These are phyloP conservation scores for Zaprionus obscuricornis DNA, from an alignment of 2,888 invertebrate genomes.

Conservation along the genomic window DNA sequence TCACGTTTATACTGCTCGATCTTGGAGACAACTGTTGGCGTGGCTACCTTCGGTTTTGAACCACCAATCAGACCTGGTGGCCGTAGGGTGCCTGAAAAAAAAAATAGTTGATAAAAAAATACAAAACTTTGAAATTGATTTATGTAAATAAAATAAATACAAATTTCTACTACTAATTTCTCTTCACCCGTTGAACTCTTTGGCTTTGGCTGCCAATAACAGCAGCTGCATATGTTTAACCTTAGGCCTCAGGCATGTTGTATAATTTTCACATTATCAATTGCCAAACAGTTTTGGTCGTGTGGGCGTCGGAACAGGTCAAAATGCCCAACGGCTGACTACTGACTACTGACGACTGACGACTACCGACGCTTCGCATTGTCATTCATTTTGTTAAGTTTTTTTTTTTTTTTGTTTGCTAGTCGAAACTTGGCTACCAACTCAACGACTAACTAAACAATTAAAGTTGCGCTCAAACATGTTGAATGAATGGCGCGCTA, in stretches of 20 bases:
- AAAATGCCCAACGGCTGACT: constrained; percentile 57
- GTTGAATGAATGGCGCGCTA: constrained; percentile 62
- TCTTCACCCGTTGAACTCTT: constrained; percentile 8
- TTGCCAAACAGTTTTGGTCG: constrained; percentile 27
- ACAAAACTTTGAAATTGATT: constrained; percentile 13
- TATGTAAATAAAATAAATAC: constrained; percentile 6
- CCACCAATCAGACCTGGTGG: constrained; percentile 97
- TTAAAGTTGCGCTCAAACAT: constrained; percentile 60
- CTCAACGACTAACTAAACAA: constrained; percentile 61
- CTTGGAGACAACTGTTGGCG: constrained; percentile 98
- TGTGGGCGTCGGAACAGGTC: constrained; percentile 63
- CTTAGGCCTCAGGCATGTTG: constrained; percentile 32
- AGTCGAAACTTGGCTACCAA: constrained; percentile 32
- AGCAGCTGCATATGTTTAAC: constrained; percentile 29
- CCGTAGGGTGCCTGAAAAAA: constrained; percentile 89
- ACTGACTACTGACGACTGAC: constrained; percentile 10
- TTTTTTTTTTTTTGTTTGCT: no score
- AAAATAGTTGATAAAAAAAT: not conserved
- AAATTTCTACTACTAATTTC: not conserved
- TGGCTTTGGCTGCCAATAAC: constrained; percentile 6
- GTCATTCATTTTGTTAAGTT: no score
- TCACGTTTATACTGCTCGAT: constrained; percentile 99
- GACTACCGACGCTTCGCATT: constrained; percentile 25
- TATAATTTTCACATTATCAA: constrained; percentile 71
- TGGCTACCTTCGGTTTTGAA: constrained; percentile 98